A percentile compares a stretch with the other conserved stretches of the same genome.
Conservation (phyloP, 1,140 invertebrate species). For the Drosophila eugracilis region DNA sequence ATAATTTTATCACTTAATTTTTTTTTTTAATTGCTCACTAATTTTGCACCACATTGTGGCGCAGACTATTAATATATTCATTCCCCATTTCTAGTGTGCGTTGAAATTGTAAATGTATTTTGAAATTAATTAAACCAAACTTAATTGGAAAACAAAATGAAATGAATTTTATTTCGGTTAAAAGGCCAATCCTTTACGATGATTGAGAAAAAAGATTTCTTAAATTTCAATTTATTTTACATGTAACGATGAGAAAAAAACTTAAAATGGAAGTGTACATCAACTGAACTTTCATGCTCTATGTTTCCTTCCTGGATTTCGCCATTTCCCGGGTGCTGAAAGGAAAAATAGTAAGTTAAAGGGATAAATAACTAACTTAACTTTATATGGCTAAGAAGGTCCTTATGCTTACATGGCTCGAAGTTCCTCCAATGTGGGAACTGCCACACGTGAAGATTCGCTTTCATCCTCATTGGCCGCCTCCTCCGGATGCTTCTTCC, state of each 20-base stretch:
- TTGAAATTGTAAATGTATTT: conserved; percentile 71
- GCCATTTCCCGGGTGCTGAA: conserved; percentile 47
- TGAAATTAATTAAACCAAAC: conserved; percentile 51
- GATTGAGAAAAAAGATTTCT: neutral
- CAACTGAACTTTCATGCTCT: neutral
- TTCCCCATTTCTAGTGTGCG: conserved; percentile 48
- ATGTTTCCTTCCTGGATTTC: conserved; percentile 14
- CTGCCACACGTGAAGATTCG: conserved; percentile 57
- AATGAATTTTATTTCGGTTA: too few relatives aligned
- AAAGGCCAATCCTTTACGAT: too few relatives aligned
- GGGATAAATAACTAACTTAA: neutral
- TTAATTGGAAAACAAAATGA: conserved; percentile 20
- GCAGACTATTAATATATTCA: conserved; percentile 26
- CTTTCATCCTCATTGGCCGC: conserved; percentile 55
- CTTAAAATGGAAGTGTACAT: neutral
- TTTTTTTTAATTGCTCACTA: conserved; percentile 20
- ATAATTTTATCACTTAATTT: conserved; percentile 23
- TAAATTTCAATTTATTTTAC: neutral
- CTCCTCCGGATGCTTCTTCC: conserved; percentile 84
- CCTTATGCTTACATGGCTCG: conserved; percentile 53
- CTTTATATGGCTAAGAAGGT: neutral
- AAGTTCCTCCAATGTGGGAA: conserved; percentile 77
- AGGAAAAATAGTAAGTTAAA: neutral
- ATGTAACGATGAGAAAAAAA: neutral
- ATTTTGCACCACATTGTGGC: conserved; percentile 14